A percentile compares a stretch with the other conserved stretches of the same genome.
Conservation (phyloP, 2,888 invertebrate species). For the Diploptera punctata region DNA sequence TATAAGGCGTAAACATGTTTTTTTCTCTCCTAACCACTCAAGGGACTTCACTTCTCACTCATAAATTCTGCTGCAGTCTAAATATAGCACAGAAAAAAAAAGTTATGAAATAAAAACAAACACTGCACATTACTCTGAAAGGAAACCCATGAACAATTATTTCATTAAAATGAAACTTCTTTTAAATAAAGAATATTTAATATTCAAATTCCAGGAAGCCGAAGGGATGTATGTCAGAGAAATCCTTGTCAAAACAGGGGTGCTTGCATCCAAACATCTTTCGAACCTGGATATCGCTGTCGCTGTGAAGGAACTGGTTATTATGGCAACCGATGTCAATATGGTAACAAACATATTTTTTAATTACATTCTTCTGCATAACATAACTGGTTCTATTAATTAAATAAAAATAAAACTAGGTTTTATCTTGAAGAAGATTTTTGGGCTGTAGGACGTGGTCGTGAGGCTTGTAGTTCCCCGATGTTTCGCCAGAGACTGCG, state of each 20-base stretch:
- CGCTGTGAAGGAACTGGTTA: slow-evolving; percentile 77
- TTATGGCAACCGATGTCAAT: slow-evolving; percentile 73
- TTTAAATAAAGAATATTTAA: background rate
- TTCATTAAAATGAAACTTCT: background rate
- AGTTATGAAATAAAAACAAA: background rate
- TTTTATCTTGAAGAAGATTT: too few species aligned
- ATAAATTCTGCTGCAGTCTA: too few species aligned
- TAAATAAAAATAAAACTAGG: too few species aligned
- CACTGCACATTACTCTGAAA: background rate
- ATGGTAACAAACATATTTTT: too few species aligned
- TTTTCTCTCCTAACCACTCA: too few species aligned
- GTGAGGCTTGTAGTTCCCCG: too few species aligned
- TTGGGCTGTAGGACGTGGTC: too few species aligned
- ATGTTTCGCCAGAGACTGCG: too few species aligned
- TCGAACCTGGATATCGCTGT: slow-evolving; percentile 68
- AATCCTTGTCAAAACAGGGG: slow-evolving; percentile 71
- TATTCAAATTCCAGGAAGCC: slow-evolving; percentile 52
- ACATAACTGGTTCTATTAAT: too few species aligned
- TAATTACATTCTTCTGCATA: too few species aligned
- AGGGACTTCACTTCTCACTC: too few species aligned
- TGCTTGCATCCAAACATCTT: slow-evolving; percentile 71
- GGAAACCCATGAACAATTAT: slow-evolving; percentile 34
- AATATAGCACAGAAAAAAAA: background rate
- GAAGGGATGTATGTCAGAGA: slow-evolving; percentile 68
- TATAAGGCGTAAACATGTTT: too few species aligned